Evolutionary conservation across 2,797 vertebrate genomes (phyloP).

Genomic region (Cichlasoma orientale): DNA sequence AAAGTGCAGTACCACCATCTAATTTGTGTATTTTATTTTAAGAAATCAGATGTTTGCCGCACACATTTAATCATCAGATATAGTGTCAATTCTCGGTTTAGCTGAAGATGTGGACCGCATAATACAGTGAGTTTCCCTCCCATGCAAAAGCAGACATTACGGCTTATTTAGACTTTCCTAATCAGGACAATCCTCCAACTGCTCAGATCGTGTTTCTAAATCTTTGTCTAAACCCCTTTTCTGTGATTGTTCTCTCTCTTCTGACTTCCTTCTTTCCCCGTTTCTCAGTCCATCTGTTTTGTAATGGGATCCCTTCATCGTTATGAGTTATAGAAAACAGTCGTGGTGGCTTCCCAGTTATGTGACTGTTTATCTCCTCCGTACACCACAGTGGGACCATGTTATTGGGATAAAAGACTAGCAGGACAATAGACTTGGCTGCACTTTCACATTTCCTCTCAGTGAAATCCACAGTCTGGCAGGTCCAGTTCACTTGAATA

Average conservation of each 20-base stretch:
- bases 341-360: slow-evolving; percentile 69
- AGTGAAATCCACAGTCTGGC: slow-evolving; percentile 49
- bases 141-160: slow-evolving; percentile 52
- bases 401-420: slow-evolving; percentile 66
- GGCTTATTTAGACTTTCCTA: slow-evolving; percentile 65
- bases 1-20: slow-evolving; percentile 5
- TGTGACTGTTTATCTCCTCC: slow-evolving; percentile 73
- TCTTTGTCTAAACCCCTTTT: slow-evolving; percentile 60
- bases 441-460: slow-evolving; percentile 58
- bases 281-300: slow-evolving; percentile 74
- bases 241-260: slow-evolving; percentile 60
- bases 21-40: slow-evolving; percentile 32
- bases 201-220: slow-evolving; percentile 64
- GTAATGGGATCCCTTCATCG: slow-evolving; percentile 69
- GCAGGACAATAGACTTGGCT: slow-evolving; percentile 69
- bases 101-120: slow-evolving; percentile 45
- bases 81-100: slow-evolving; percentile 30
- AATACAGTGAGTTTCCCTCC: slow-evolving; percentile 35
- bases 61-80: slow-evolving; percentile 47
- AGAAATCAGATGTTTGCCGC: slow-evolving; percentile 13
- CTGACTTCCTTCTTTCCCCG: slow-evolving; percentile 49
- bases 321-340: slow-evolving; percentile 76
- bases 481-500: slow-evolving; percentile 38
- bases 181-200: slow-evolving; percentile 57
- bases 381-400: slow-evolving; percentile 63